A percentile compares a stretch with the other conserved stretches of the same genome.
These are phyloP conservation scores for Aegotheles bennettii DNA, from an alignment of 2,113 vertebrate genomes.

Conservation along the genomic window DNA sequence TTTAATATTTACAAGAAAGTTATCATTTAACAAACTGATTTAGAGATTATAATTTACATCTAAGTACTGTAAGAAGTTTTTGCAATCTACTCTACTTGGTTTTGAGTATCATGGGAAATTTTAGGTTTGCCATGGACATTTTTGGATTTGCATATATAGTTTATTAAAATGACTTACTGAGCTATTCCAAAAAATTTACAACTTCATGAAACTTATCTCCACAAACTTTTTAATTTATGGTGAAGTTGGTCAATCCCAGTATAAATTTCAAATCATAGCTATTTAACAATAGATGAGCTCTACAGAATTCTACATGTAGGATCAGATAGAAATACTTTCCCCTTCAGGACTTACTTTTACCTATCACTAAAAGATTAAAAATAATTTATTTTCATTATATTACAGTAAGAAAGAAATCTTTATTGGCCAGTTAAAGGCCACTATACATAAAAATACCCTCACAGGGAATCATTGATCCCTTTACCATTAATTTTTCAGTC, in stretches of 20 bases:
- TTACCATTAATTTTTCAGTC: background rate
- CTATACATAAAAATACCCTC: background rate
- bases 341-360: background rate
- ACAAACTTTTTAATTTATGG: background rate
- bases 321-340: background rate
- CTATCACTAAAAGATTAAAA: background rate
- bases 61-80: background rate
- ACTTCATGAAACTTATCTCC: background rate
- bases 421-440: background rate
- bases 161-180: background rate
- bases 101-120: background rate
- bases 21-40: background rate
- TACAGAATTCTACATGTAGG: background rate
- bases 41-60: background rate
- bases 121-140: background rate
- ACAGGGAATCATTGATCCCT: background rate
- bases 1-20: background rate
- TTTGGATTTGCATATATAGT: background rate
- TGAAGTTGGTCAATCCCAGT: background rate
- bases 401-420: background rate
- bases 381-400: background rate
- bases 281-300: background rate
- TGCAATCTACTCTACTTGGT: background rate
- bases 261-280: background rate
- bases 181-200: background rate